These are phyloP conservation scores for Papilio protenor DNA, from an alignment of 2,888 invertebrate species.

Conservation along the genomic window DNA sequence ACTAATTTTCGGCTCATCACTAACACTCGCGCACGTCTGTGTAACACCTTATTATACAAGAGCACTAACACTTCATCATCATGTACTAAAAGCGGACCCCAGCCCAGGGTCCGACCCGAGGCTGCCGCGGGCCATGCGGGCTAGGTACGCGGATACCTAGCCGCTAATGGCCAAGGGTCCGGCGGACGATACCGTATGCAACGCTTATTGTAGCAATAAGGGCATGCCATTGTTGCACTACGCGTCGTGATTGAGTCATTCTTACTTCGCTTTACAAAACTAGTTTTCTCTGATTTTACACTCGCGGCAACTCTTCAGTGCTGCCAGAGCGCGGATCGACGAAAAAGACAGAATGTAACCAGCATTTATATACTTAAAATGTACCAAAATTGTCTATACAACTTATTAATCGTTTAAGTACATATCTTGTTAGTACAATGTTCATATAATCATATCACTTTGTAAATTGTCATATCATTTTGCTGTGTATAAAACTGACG, in stretches of 20 bases:
- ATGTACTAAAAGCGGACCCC: slow-evolving; percentile 57
- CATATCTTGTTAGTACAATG: slow-evolving; percentile 83
- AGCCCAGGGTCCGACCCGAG: too few relatives aligned
- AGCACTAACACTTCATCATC: slow-evolving; percentile 72
- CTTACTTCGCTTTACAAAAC: slow-evolving; percentile 49
- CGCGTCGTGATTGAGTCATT: slow-evolving; percentile 82
- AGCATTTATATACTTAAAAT: slow-evolving; percentile 76
- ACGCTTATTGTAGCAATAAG: slow-evolving; percentile 84
- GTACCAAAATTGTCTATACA: slow-evolving; percentile 76
- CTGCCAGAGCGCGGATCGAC: slow-evolving; percentile 73
- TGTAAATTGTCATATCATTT: slow-evolving; percentile 83
- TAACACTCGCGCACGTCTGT: slow-evolving; percentile 67
- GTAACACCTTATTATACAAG: slow-evolving; percentile 56
- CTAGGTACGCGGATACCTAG: slow-evolving; percentile 54
- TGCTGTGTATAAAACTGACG: slow-evolving; percentile 73
- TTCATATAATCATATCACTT: slow-evolving; percentile 81
- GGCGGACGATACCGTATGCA: slow-evolving; percentile 79
- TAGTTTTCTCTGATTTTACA: slow-evolving; percentile 44
- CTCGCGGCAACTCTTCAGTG: slow-evolving; percentile 59
- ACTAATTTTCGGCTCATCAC: slow-evolving; percentile 84
- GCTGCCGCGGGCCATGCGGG: slow-evolving; percentile 50
- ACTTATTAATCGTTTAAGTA: slow-evolving; percentile 74
- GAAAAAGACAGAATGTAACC: slow-evolving; percentile 78
- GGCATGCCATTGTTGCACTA: slow-evolving; percentile 82
- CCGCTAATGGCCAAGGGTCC: slow-evolving; percentile 66